phyloP scores from a whole-genome alignment of 2,888 invertebrate genomes.

The Tupiocoris notatus region DNA sequence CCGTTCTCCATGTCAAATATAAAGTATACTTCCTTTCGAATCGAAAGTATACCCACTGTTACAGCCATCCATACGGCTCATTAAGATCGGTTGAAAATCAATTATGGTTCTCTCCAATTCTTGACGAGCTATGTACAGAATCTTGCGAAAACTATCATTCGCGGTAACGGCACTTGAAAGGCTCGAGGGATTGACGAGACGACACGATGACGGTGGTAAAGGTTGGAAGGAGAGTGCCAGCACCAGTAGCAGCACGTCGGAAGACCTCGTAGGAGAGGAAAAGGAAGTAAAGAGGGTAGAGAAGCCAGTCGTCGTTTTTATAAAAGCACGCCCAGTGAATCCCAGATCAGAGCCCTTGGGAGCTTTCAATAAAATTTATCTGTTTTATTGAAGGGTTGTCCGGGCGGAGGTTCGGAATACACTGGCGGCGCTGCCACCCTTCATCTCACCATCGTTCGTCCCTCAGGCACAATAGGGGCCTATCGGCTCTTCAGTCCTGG shows the following conservation, averaged over 20 bases:
- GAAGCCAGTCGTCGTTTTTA: conserved; percentile 7
- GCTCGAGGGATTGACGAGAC: not conserved
- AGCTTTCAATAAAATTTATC: conserved; percentile 43
- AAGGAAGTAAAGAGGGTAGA: not conserved
- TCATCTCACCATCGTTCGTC: not conserved
- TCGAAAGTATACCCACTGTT: too few relatives aligned
- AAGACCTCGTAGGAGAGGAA: not conserved
- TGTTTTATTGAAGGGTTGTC: conserved; percentile 42
- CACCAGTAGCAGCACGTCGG: not conserved
- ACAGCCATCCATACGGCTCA: too few relatives aligned
- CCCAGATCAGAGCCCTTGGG: conserved; percentile 38
- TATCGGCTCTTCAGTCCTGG: conserved; percentile 15
- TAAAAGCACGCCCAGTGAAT: conserved; percentile 38
- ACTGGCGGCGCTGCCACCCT: not conserved
- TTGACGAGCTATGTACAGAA: too few relatives aligned
- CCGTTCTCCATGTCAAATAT: too few relatives aligned
- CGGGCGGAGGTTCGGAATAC: conserved; percentile 30
- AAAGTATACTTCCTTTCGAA: too few relatives aligned
- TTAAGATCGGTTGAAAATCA: too few relatives aligned
- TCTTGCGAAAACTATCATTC: not conserved
- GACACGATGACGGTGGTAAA: not conserved
- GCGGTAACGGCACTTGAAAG: not conserved
- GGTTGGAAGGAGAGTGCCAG: not conserved
- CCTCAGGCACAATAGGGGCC: conserved; percentile 28
- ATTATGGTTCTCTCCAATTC: too few relatives aligned